Evolutionary conservation across 1,140 invertebrate genomes (phyloP).

Genomic region (Drosophila eugracilis): DNA sequence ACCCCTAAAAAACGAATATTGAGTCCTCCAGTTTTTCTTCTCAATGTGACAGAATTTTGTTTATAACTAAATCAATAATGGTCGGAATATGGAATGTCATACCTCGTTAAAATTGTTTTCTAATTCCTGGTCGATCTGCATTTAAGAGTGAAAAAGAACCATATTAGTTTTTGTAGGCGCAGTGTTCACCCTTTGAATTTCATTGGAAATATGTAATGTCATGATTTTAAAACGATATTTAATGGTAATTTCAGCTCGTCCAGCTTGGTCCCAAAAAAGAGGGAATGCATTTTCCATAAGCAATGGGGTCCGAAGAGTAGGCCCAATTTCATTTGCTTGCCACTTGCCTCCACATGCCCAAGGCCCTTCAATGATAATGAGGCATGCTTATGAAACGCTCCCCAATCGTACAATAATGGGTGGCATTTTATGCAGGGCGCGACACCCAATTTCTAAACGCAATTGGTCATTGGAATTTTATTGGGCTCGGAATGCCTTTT

Average conservation of each 20-base stretch:
- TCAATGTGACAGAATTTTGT: no score
- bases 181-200: neutral
- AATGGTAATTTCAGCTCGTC: neutral
- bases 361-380: conserved; percentile 45
- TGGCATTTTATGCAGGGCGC: conserved; percentile 61
- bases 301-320: neutral
- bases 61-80: no score
- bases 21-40: no score
- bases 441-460: conserved; percentile 74
- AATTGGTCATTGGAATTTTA: conserved; percentile 76
- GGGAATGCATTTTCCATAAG: conserved; percentile 17
- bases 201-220: neutral
- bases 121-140: no score
- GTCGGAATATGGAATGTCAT: no score
- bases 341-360: conserved; percentile 12
- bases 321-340: conserved; percentile 3
- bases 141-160: no score
- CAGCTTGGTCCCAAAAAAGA: neutral
- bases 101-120: no score
- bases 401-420: conserved; percentile 46
- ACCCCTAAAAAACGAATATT: no score
- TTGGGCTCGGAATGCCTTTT: conserved; percentile 17
- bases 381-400: conserved; percentile 64
- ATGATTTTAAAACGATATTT: conserved; percentile 4
- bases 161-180: neutral